A percentile compares a stretch with the other conserved stretches of the same genome.
Evolutionary conservation across 1,140 invertebrate species (phyloP).

Genomic region (Brachionus calyciflorus): DNA sequence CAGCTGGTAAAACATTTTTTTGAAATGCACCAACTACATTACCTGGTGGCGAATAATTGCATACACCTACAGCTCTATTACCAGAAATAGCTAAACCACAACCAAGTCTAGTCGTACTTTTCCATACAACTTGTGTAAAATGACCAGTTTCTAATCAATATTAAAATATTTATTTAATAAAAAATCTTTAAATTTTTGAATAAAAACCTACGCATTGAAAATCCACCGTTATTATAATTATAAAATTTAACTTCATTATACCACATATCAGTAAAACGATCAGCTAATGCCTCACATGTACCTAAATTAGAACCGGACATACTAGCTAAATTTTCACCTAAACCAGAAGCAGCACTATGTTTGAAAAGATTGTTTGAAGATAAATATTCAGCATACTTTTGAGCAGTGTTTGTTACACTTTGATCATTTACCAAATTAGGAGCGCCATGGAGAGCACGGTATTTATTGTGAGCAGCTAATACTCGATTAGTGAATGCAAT

Average conservation of each 20-base stretch:
- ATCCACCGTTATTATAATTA: neutral
- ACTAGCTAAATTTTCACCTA: conserved; percentile 19
- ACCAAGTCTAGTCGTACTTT: neutral
- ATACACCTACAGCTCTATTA: neutral
- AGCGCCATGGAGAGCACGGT: neutral
- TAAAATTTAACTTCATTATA: conserved; percentile 17
- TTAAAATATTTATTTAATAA: too few species aligned
- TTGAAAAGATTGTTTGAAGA: neutral
- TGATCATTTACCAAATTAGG: conserved; percentile 10
- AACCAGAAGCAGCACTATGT: neutral
- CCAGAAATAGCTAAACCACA: neutral
- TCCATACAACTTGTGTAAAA: conserved; percentile 28
- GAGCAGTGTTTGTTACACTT: neutral
- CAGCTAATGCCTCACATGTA: neutral
- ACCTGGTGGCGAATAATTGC: neutral
- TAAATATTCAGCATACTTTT: neutral
- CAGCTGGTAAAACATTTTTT: neutral
- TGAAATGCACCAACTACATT: neutral
- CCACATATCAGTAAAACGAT: conserved; percentile 12
- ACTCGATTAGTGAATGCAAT: neutral
- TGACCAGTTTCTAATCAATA: too few species aligned
- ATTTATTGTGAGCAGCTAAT: neutral
- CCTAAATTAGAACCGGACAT: neutral
- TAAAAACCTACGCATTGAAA: conserved; percentile 12
- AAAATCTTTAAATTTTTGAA: too few species aligned